Conservation (phyloP, 2,113 vertebrate species). For the Malurus cyaneus region DNA sequence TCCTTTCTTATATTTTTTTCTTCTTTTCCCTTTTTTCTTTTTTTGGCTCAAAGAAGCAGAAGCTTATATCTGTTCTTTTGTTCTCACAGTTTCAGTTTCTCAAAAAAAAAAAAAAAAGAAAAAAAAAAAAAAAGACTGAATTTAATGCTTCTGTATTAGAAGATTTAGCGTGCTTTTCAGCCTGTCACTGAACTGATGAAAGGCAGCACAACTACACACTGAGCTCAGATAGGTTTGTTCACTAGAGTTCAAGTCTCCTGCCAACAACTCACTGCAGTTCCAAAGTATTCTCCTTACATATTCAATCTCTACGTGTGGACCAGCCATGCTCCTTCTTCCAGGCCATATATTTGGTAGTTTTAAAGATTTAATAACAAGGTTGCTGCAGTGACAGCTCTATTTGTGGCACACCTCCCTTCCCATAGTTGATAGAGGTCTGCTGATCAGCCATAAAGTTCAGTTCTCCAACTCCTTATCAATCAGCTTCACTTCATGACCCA, state of each 20-base stretch:
- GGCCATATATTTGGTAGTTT: conserved; percentile 39
- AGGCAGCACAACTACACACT: conserved; percentile 3
- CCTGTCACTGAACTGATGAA: conserved; percentile 40
- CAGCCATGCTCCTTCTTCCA: neutral
- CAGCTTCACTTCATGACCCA: neutral
- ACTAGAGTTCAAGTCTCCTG: conserved; percentile 50
- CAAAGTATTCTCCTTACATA: conserved; percentile 48
- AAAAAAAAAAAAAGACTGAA: neutral
- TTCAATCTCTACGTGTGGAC: conserved; percentile 6
- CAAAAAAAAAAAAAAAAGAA: neutral
- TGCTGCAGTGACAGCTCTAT: conserved; percentile 21
- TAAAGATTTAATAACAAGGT: conserved; percentile 49
- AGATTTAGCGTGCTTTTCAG: conserved; percentile 39
- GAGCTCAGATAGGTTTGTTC: conserved; percentile 29
- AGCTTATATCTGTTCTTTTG: neutral
- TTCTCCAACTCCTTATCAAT: conserved; percentile 34
- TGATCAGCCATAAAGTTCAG: conserved; percentile 7
- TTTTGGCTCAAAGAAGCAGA: neutral
- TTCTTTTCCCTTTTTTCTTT: neutral
- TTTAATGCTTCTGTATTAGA: neutral
- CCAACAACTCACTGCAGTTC: conserved; percentile 28
- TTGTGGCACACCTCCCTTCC: conserved; percentile 1
- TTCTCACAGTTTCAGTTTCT: neutral
- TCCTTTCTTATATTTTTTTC: neutral
- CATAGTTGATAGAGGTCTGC: conserved; percentile 28